A percentile compares a stretch with the other conserved stretches of the same genome.
Evolutionary conservation across 2,797 vertebrate species (phyloP).

Genomic region (Melanotaenia maccullochi): DNA sequence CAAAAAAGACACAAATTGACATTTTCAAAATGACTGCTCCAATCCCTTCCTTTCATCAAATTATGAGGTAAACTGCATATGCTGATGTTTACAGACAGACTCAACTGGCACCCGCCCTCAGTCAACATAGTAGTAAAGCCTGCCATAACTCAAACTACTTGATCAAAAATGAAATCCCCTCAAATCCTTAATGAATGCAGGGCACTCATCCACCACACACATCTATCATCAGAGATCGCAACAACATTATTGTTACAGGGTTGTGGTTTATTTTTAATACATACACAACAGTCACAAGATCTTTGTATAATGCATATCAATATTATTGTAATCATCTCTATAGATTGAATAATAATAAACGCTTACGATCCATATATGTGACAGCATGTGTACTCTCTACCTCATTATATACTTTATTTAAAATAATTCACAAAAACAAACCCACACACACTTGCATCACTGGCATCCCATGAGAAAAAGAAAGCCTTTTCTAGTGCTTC

Average conservation of each 20-base stretch:
- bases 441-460: conserved; percentile 61
- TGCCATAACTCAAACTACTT: conserved; percentile 58
- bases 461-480: conserved; percentile 69
- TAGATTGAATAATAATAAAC: not conserved
- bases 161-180: conserved; percentile 60
- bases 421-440: conserved; percentile 46
- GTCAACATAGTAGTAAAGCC: conserved; percentile 32
- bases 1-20: conserved; percentile 74
- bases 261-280: conserved; percentile 1
- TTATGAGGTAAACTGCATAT: conserved; percentile 40
- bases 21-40: conserved; percentile 65
- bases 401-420: conserved; percentile 18
- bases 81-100: conserved; percentile 52
- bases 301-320: not conserved
- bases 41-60: conserved; percentile 65
- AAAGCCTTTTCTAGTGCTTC: conserved; percentile 67
- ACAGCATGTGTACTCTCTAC: not conserved
- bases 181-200: conserved; percentile 58
- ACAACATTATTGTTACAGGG: conserved; percentile 44
- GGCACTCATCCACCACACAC: conserved; percentile 44
- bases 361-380: conserved; percentile 4
- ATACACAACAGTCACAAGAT: not conserved
- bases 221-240: conserved; percentile 56
- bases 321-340: conserved; percentile 13
- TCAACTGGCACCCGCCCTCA: conserved; percentile 42